phyloP scores from a whole-genome alignment of 2,888 invertebrate genomes.

The Odontothrips loti region DNA sequence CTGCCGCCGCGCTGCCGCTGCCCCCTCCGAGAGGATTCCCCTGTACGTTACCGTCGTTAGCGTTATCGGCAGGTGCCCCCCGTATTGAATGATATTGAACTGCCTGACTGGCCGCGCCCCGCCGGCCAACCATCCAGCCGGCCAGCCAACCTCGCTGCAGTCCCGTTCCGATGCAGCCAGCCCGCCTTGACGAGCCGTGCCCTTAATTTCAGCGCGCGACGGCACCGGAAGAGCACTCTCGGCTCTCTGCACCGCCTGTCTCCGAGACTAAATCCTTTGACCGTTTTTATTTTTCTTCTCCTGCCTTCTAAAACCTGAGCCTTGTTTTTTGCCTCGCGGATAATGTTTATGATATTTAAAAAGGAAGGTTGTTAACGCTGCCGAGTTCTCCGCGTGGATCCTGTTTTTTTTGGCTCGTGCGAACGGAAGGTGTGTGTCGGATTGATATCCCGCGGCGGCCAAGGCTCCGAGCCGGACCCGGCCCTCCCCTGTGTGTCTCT shows the following conservation, averaged over 20 bases:
- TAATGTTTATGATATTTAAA: too few species aligned
- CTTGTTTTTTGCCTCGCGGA: background rate
- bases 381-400: background rate
- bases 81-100: too few species aligned
- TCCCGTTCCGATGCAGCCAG: background rate
- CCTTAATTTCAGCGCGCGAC: constrained; percentile 5
- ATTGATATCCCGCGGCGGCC: too few species aligned
- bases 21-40: background rate
- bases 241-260: background rate
- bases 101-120: background rate
- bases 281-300: background rate
- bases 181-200: constrained; percentile 5
- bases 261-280: background rate
- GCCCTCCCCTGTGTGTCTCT: background rate
- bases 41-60: background rate
- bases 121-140: background rate
- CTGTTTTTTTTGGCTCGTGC: background rate
- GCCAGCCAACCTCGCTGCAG: background rate
- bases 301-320: background rate
- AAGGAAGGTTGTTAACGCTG: too few species aligned
- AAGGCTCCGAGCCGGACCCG: too few species aligned
- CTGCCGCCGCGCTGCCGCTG: too few species aligned
- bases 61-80: background rate
- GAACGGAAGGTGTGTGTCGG: background rate
- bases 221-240: background rate